Evolutionary conservation across 1,140 invertebrate genomes (phyloP), one percentile per base, ranked within the genome.

Genomic region (Charaxes varanes): DNA sequence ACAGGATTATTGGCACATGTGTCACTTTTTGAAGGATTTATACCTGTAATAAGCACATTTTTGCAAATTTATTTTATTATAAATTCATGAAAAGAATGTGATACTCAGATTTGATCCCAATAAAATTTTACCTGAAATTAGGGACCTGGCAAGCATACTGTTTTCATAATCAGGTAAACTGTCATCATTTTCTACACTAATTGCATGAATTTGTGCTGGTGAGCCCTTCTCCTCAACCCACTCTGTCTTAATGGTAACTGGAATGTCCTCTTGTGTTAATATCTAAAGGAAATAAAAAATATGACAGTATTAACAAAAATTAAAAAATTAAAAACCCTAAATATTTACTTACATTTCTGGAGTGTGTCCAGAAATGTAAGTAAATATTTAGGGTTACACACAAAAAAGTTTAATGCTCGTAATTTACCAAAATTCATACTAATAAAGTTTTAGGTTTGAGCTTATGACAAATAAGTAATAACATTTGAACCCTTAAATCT

Each of bases 101-200:
- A 6, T 10, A 11, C 8, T 4, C 3, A 10, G 5, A 41, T n/a
- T 4, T 7, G 8, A 12, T 10, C 3, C 10, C 3, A 2, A 1
- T 3, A 34, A 11, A 41, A 19, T 1, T 6, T 19, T 70, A 85
- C 84, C 81, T 65, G 80, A 84, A 2, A 85, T 59, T 27, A 85
- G 54, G 11, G 84, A 85, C 44, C 84, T 69, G 48, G 84, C 84
- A 53, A 85, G 70, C 84, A 85, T 85, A 32, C 84, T 85, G 44
- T 84, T 84, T 57, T 85, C 84, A 53, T 85, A 85, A 64, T 74
- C 73, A 27, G 73, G 72, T 44, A 70, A 62, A 48, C 64, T 70
- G n/a, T 82, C 72, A 52, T 82, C 69, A 65, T 73, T 78, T 35
- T 79, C 74, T 7, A 60, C 65, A 42, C 62, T 71, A 26, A 49